Percentiles rank a stretch among this genome's conserved stretches.
Evolutionary conservation across 2,113 vertebrate species (phyloP).

Genomic region (Microtus pennsylvanicus): DNA sequence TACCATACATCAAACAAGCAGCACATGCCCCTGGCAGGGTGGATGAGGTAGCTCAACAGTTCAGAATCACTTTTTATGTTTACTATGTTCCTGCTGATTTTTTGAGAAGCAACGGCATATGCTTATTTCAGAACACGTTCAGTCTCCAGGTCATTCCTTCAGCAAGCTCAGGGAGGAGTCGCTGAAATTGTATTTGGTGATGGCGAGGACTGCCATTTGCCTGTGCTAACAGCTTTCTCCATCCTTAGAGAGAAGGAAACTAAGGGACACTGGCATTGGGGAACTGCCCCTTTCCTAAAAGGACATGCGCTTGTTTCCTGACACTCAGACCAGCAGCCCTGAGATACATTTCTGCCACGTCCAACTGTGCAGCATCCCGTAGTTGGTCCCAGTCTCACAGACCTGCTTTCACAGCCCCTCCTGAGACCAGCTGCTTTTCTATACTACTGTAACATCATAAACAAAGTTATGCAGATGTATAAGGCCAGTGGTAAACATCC

Average conservation of each 20-base stretch:
- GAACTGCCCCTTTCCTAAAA: constrained; percentile 21
- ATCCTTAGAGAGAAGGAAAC: neutral
- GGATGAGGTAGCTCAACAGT: neutral
- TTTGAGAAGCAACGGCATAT: neutral
- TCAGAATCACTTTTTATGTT: neutral
- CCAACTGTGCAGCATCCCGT: neutral
- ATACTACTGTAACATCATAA: neutral
- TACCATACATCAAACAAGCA: neutral
- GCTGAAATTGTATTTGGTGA: neutral
- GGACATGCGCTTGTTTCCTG: neutral
- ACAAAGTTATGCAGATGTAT: neutral
- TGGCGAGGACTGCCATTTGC: neutral
- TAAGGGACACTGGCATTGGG: neutral
- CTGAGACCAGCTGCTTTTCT: neutral
- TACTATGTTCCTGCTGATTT: neutral
- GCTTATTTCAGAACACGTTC: neutral
- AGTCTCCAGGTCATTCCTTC: neutral
- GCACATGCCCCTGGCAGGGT: neutral
- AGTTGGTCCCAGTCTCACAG: neutral
- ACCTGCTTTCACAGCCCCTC: neutral
- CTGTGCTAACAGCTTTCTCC: neutral
- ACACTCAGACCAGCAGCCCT: neutral
- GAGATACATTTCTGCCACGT: neutral
- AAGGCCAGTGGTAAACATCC: constrained; percentile 3
- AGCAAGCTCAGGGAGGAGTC: neutral